phyloP scores from a whole-genome alignment of 1,140 invertebrate species.

The Zaprionus kolodkinae region DNA sequence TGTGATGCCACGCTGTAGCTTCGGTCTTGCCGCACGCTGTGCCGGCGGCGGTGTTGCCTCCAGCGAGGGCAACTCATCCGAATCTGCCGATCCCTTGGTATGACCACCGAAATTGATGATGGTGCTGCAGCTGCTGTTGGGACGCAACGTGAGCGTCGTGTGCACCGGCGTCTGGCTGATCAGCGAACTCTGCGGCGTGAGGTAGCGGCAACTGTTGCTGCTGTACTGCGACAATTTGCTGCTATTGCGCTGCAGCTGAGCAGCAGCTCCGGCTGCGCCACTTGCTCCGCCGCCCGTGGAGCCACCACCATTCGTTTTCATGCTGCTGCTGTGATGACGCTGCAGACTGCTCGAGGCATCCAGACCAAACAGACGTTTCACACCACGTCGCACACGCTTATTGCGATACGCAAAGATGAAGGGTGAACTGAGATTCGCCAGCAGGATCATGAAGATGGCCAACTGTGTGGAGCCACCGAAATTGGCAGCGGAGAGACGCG shows the following conservation, averaged over 20 bases:
- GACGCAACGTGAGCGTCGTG: constrained; percentile 58
- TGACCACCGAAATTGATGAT: constrained; percentile 73
- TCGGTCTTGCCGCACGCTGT: constrained; percentile 42
- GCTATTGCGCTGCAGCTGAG: constrained; percentile 72
- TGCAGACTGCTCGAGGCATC: constrained; percentile 72
- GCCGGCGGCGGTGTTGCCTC: constrained; percentile 47
- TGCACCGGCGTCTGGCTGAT: constrained; percentile 60
- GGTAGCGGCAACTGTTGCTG: constrained; percentile 71
- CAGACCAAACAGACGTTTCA: constrained; percentile 87
- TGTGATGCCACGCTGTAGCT: constrained; percentile 71
- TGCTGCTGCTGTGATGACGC: constrained; percentile 73
- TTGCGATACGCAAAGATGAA: constrained; percentile 92
- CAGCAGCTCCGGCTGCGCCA: constrained; percentile 14
- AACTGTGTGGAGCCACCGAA: constrained; percentile 80
- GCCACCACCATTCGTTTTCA: constrained; percentile 52
- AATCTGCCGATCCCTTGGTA: constrained; percentile 49
- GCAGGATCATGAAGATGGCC: constrained; percentile 88
- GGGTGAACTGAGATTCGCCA: constrained; percentile 89
- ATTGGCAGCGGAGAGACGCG: constrained; percentile 63
- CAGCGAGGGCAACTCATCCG: constrained; percentile 58
- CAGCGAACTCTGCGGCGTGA: constrained; percentile 75
- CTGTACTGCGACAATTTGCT: constrained; percentile 77
- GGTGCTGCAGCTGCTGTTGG: constrained; percentile 79
- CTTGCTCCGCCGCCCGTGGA: constrained; percentile 2
- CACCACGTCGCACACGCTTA: constrained; percentile 89